Base-by-base conservation (phyloP, 2,797 vertebrate genomes). In the Moxostoma hubbsi region DNA sequence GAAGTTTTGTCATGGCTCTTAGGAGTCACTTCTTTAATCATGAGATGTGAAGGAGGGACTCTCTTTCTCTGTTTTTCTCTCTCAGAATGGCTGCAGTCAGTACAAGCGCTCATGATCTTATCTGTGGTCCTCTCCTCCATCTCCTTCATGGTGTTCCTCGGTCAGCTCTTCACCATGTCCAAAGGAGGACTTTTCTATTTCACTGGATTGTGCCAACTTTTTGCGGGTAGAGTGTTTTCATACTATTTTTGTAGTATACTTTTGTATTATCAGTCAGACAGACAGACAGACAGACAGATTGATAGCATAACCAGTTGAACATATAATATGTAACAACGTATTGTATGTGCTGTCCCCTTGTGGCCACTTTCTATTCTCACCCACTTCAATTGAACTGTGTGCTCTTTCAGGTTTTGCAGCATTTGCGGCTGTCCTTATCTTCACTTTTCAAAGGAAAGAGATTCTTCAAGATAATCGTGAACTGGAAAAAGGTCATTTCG, bases 101-200 rank as follows among this genome's bases (percentile, higher is more conserved):
- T 96, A 36, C 96, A 97, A 86, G 94, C 92, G 61, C 93, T 96
- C 81, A 96, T 96, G 94, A 89, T 97, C 62, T 91, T 97, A 2
- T 93, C 96, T 5, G 91, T 95, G 83, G 88, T 96, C 64, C 95
- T 96, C 87, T 97, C 95, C 81, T 95, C 92, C 51, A 86, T 96
- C 66, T 94, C 96, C 77, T 95, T 97, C 86, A 89, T 97, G 83
- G 88, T 96, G 65, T 97, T 97, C 87, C 89, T 96, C 85, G 90
- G 92, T 72, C 96, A 97, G 82, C 94, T 97, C 45, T 92, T 96
- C 86, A 94, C 93, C 49, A 89, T 96, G 88, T 87, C 93, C 51
- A 91, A 86, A 82, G 96, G 95, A 86, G 92, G 91, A 0, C 94
- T 97, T 77, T 97, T 97, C 92, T 97, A 97, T n/a, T 92, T 96